Conservation (phyloP, 2,113 vertebrate species). For the Podarcis raffonei region DNA sequence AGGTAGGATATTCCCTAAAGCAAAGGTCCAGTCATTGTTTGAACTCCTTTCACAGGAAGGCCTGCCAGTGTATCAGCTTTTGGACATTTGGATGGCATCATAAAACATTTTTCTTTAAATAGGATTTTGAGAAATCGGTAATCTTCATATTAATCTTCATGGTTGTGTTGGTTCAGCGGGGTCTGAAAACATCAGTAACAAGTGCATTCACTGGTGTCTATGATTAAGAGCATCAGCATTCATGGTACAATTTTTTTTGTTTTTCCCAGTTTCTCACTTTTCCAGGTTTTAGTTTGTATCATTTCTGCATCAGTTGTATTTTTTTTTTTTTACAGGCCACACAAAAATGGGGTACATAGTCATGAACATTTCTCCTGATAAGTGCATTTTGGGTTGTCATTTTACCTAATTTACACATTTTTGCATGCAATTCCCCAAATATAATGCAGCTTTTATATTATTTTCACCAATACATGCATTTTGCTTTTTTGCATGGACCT, state of each 20-base stretch:
- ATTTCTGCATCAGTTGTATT: no score
- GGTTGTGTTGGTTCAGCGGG: neutral
- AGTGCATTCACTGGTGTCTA: neutral
- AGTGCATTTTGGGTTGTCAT: no score
- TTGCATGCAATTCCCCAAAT: no score
- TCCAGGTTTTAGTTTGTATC: no score
- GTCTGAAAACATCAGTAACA: neutral
- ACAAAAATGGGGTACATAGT: no score
- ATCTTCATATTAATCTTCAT: neutral
- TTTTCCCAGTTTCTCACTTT: no score
- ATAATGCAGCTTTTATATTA: no score
- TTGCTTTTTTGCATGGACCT: no score
- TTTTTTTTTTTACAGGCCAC: no score
- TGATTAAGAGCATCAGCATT: neutral
- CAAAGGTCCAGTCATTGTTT: neutral
- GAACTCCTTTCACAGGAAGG: neutral
- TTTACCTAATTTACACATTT: no score
- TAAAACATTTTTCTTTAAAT: neutral
- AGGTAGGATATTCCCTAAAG: neutral
- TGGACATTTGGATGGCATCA: neutral
- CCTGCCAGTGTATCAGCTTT: neutral
- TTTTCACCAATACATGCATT: no score
- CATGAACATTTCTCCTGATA: no score
- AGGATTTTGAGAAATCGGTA: neutral
- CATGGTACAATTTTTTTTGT: neutral